These are phyloP conservation scores for Zalophus californianus DNA, from an alignment of 2,797 vertebrate species.

Conservation along the genomic window DNA sequence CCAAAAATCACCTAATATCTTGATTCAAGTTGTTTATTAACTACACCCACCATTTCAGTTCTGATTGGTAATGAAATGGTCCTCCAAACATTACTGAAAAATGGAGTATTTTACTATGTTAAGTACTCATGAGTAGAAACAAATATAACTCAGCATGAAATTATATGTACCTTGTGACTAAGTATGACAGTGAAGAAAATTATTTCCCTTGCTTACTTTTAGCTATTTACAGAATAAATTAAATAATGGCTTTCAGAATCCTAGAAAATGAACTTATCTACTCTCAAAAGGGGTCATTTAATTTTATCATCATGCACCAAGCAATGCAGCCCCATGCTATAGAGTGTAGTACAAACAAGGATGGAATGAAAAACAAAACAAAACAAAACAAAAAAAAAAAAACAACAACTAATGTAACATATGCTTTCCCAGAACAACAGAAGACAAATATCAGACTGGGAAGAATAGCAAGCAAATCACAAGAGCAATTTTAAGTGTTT, in stretches of 20 bases:
- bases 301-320: not conserved
- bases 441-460: not conserved
- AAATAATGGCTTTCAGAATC: not conserved
- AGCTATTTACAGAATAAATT: conserved; percentile 49
- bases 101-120: not conserved
- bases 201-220: conserved; percentile 9
- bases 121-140: not conserved
- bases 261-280: not conserved
- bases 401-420: not conserved
- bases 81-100: not conserved
- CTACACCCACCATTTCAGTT: not conserved
- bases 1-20: conserved; percentile 30
- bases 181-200: not conserved
- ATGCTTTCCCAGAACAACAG: not conserved
- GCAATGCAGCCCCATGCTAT: not conserved
- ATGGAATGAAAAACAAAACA: not conserved
- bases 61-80: not conserved
- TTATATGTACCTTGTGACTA: not conserved
- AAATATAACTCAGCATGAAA: conserved; percentile 5
- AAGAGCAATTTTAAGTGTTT: not conserved
- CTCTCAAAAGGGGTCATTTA: not conserved
- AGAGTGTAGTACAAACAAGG: not conserved
- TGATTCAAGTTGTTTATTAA: conserved; percentile 45
- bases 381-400: no score
- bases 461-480: not conserved